A percentile compares a stretch with the other conserved stretches of the same genome.
These are phyloP conservation scores for Rhea pennata DNA, from an alignment of 2,113 vertebrate genomes.

Conservation along the genomic window DNA sequence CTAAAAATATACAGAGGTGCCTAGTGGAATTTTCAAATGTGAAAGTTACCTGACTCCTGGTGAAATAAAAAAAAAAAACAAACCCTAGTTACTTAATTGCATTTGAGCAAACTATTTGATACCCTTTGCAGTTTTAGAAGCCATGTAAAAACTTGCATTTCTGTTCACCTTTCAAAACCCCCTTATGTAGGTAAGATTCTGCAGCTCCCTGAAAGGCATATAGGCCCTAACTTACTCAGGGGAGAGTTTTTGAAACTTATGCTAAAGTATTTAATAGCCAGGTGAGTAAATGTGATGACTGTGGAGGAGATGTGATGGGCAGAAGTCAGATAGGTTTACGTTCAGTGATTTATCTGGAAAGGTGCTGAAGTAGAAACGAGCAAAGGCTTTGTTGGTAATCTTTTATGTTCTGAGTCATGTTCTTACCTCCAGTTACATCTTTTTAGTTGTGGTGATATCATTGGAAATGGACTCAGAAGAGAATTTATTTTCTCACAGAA, in stretches of 20 bases:
- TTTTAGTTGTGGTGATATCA: not conserved
- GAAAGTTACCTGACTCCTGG: not conserved
- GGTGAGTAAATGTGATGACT: not conserved
- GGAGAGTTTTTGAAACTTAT: not conserved
- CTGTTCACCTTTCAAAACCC: not conserved
- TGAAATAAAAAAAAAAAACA: not conserved
- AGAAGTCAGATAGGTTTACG: not conserved
- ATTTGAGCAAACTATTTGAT: not conserved
- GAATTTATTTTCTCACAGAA: not conserved
- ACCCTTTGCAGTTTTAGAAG: not conserved
- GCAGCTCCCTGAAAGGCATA: not conserved
- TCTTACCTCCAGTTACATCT: not conserved
- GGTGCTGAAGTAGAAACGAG: not conserved
- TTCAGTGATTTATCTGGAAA: not conserved
- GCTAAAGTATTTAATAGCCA: not conserved
- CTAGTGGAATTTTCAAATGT: constrained; percentile 11
- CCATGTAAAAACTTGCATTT: not conserved
- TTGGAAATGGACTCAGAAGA: not conserved
- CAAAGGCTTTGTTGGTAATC: not conserved
- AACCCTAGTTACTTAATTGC: not conserved
- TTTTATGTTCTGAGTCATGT: not conserved
- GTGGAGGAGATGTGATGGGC: not conserved
- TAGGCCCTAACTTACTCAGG: not conserved
- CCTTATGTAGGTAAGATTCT: not conserved
- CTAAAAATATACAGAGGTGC: not conserved